These are phyloP conservation scores for Margarornis squamiger DNA, from an alignment of 2,797 vertebrate species.

Conservation along the genomic window DNA sequence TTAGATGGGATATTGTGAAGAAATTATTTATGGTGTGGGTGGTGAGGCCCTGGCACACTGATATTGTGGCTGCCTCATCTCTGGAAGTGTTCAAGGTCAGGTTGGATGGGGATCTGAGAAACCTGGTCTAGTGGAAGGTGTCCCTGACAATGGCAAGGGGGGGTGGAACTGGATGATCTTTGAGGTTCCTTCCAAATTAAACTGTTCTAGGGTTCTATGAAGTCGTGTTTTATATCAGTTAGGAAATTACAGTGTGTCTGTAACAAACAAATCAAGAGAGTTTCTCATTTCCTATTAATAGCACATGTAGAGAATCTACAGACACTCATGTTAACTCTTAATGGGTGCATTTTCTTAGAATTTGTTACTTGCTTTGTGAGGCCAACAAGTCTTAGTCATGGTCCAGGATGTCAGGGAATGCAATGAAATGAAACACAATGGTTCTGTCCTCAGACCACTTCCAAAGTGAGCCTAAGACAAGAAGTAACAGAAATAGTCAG, in stretches of 20 bases:
- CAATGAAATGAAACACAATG: neutral
- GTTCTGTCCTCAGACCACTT: neutral
- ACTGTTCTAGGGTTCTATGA: neutral
- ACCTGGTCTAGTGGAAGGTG: neutral
- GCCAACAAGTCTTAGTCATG: neutral
- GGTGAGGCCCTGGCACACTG: neutral
- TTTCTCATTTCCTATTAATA: neutral
- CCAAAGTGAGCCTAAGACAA: neutral
- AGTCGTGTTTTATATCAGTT: neutral
- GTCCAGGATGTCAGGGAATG: neutral
- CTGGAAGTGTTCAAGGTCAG: neutral
- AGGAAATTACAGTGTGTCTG: neutral
- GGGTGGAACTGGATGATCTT: accelerated
- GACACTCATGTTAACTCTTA: neutral
- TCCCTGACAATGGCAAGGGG: neutral
- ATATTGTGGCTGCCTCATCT: neutral
- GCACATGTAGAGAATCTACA: neutral
- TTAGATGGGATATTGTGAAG: neutral
- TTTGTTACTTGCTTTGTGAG: neutral
- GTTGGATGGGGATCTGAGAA: neutral
- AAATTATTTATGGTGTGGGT: neutral
- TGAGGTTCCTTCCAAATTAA: neutral
- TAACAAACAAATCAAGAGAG: neutral
- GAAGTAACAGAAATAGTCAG: neutral
- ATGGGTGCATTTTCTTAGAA: neutral